Base-by-base conservation (phyloP, 1,140 invertebrate genomes). In the Orussus abietinus region DNA sequence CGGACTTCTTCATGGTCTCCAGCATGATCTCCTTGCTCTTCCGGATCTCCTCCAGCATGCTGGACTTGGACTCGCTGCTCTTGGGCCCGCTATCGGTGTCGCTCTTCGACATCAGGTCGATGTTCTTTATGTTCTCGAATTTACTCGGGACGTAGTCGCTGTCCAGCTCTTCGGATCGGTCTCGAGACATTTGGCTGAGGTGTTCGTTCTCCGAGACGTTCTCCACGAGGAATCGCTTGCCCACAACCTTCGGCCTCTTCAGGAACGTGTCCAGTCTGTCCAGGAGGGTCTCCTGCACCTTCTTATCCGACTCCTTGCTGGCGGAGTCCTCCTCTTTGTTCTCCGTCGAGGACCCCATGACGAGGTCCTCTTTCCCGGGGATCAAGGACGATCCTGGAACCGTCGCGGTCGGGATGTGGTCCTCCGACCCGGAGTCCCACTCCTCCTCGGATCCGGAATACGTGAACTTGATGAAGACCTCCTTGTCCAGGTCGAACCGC, bases 401-500 rank as follows among this genome's bases (percentile, higher is more conserved):
- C n/a, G n/a, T n/a, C n/a, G n/a, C n/a, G n/a, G n/a, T n/a, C n/a
- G n/a, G n/a, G n/a, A n/a, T n/a, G n/a, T n/a, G n/a, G n/a, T n/a
- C n/a, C n/a, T 75, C 59, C 4, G 68, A 72, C 22, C 75, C 74
- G 2, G 68, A 66, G 2, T 69, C 57, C 30, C 64, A 75, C 20
- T 79, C 77, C 19, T 77, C 76, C 9, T 79, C 78, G 0, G 77
- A 80, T 10, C 72, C 76, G 0, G 74, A 75, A 37, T 76, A 74
- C 2, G 55, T 62, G 39, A 60, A 64, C 47, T 56, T 72, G 13
- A 66, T 56, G 38, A 49, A 57, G 37, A 57, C 60, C 49, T 66
- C 53, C 44, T 51, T 66, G 21, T 79, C 75, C 22, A 82, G 59
- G 60, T 80, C 80, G 45, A 83, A 83, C 3, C 80, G 74, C 2